These are phyloP conservation scores for Tachina grossa DNA, from an alignment of 2,888 invertebrate genomes.

Conservation along the genomic window DNA sequence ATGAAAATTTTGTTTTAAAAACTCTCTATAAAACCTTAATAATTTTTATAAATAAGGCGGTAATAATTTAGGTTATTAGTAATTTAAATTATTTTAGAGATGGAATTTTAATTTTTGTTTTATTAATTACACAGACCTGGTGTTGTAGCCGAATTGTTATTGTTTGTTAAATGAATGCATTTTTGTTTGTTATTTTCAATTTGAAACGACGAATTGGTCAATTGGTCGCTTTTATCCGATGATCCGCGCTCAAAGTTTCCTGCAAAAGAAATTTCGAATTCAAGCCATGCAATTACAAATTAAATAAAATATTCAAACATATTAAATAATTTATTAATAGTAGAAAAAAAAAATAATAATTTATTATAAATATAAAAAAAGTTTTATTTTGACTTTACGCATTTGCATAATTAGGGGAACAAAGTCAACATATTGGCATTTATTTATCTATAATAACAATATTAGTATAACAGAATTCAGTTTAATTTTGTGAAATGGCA, in stretches of 20 bases:
- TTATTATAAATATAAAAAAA: background rate
- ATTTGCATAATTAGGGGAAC: background rate
- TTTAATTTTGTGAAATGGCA: too few relatives aligned
- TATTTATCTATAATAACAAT: too few relatives aligned
- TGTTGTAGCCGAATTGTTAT: slow-evolving; percentile 83
- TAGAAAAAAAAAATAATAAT: background rate
- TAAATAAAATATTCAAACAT: slow-evolving; percentile 66
- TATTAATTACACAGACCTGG: slow-evolving; percentile 82
- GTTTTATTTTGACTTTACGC: background rate
- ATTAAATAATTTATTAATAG: slow-evolving; percentile 28
- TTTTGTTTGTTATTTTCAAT: slow-evolving; percentile 82
- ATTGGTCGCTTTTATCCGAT: slow-evolving; percentile 83
- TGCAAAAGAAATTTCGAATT: slow-evolving; percentile 82
- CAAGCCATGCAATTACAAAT: slow-evolving; percentile 82
- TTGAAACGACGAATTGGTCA: slow-evolving; percentile 82
- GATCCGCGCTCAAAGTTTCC: slow-evolving; percentile 83
- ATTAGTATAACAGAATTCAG: too few relatives aligned
- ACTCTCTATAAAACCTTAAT: too few relatives aligned
- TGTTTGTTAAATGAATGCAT: slow-evolving; percentile 83
- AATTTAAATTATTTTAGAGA: slow-evolving; percentile 43
- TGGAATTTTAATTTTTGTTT: slow-evolving; percentile 34
- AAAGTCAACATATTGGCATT: background rate
- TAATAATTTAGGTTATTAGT: slow-evolving; percentile 33
- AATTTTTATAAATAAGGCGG: too few relatives aligned
- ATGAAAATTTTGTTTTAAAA: too few relatives aligned